Evolutionary conservation across 92 coral and sea anemone species (phyloP).

Genomic region (Parazoanthus swiftii): DNA sequence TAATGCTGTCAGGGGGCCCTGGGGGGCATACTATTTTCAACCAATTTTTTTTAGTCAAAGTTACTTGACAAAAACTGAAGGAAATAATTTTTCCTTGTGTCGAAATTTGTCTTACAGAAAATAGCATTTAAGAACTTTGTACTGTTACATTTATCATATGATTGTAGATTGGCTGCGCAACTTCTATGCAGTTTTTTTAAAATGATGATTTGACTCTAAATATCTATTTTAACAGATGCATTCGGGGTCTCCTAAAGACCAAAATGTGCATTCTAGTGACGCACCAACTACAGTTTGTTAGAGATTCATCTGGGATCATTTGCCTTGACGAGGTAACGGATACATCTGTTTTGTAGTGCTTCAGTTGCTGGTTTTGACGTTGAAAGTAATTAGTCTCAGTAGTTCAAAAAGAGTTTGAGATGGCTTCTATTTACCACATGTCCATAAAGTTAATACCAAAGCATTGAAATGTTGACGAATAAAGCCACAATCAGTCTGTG

Average conservation of each 20-base stretch:
- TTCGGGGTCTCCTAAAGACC: conserved; percentile 70
- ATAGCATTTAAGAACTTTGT: no score
- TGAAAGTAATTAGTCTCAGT: neutral
- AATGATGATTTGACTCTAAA: no score
- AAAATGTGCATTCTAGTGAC: conserved; percentile 90
- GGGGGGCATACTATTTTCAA: no score
- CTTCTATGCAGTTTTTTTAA: neutral
- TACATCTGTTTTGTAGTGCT: neutral
- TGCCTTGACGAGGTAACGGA: conserved; percentile 76
- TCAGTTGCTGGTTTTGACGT: neutral
- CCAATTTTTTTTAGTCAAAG: no score
- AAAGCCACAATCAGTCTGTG: neutral
- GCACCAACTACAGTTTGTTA: conserved; percentile 88
- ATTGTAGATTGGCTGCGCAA: neutral
- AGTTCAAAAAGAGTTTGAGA: neutral
- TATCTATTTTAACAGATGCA: conserved; percentile 60
- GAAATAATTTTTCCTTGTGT: no score
- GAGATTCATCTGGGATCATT: conserved; percentile 72
- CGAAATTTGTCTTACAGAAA: no score
- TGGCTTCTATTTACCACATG: neutral
- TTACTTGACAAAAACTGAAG: no score
- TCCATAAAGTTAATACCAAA: neutral
- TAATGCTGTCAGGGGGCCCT: no score
- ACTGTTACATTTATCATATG: no score
- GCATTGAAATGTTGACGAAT: neutral